A percentile compares a stretch with the other conserved stretches of the same genome.
Evolutionary conservation across 2,888 invertebrate genomes (phyloP).

Genomic region (Oegoconia quadripuncta): DNA sequence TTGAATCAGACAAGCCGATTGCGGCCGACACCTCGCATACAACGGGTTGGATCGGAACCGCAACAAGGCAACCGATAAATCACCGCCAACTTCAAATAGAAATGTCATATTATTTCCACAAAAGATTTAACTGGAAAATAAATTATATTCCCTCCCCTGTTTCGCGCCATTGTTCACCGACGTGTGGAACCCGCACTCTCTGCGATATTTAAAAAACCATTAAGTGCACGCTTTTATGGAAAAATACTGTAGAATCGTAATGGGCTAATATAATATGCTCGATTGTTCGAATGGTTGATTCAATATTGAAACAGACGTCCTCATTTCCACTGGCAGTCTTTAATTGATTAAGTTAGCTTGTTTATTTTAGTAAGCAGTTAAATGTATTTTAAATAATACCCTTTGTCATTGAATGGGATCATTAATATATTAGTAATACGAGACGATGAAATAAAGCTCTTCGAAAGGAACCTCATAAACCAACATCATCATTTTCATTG

Average conservation of each 20-base stretch:
- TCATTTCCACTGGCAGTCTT: background rate
- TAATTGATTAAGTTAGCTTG: too few relatives aligned
- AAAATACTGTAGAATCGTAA: conserved; percentile 34
- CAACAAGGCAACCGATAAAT: conserved; percentile 71
- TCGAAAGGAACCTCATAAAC: too few relatives aligned
- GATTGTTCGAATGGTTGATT: conserved; percentile 29
- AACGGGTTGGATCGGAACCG: conserved; percentile 46
- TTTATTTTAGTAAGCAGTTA: too few relatives aligned
- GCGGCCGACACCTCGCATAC: conserved; percentile 48
- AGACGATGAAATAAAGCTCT: too few relatives aligned
- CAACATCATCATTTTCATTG: too few relatives aligned
- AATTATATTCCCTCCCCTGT: conserved; percentile 76
- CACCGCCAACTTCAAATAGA: conserved; percentile 78
- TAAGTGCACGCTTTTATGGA: conserved; percentile 70
- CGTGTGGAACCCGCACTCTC: conserved; percentile 71
- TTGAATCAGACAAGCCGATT: conserved; percentile 39
- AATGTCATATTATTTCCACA: conserved; percentile 80
- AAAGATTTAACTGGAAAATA: conserved; percentile 81
- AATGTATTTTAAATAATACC: too few relatives aligned
- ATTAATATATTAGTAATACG: too few relatives aligned
- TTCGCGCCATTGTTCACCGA: conserved; percentile 68
- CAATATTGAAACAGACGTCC: conserved; percentile 16
- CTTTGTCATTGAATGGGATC: too few relatives aligned
- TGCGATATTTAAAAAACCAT: conserved; percentile 77
- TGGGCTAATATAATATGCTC: conserved; percentile 23